Base-by-base conservation (phyloP, 2,797 vertebrate species). In the Manis pentadactyla region DNA sequence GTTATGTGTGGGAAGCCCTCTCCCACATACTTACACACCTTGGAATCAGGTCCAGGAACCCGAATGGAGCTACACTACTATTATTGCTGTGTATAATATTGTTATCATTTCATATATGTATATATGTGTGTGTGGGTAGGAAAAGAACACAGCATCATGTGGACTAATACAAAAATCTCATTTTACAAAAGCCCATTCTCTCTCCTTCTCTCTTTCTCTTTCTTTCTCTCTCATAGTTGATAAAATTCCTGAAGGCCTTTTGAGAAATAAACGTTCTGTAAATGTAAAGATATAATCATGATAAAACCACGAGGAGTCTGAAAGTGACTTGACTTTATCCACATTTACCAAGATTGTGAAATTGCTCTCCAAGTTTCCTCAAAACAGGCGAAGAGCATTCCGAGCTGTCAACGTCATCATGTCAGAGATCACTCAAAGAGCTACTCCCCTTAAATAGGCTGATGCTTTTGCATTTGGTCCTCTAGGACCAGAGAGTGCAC, bases 311-410 rank as follows among this genome's bases (percentile, higher is more conserved):
- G n/a, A 82, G 61, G 79, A 79, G 23, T 69, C 84, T 93, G 46
- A 74, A 92, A 96, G 59, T 15, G 42, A 83, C 71, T 84, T 79
- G 68, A 71, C 46, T 91, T 92, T 61, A 92, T 83, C 59, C 59
- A 75, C 25, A 49, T 69, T 87, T 66, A 74, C 25, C 4, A 63
- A 64, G 61, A 55, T 27, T 39, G 23, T 31, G 71, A 85, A 94
- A 69, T 42, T 89, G 83, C 31, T 49, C 90, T 96, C 39, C 1
- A 51, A 82, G 25, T 86, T 87, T 84, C 94, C 37, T 29, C 82
- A 82, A 68, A 84, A 88, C 42, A 29, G 25, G 31, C 49, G 39
- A 37, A 96, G 86, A 78, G 29, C 21, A 2, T 53, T 75, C 55
- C n/a, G 11, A 74, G 39, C 51, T 61, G 57, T 68, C 74, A 61